Base-by-base conservation (phyloP, 2,113 vertebrate species). In the Chinchilla lanigera region DNA sequence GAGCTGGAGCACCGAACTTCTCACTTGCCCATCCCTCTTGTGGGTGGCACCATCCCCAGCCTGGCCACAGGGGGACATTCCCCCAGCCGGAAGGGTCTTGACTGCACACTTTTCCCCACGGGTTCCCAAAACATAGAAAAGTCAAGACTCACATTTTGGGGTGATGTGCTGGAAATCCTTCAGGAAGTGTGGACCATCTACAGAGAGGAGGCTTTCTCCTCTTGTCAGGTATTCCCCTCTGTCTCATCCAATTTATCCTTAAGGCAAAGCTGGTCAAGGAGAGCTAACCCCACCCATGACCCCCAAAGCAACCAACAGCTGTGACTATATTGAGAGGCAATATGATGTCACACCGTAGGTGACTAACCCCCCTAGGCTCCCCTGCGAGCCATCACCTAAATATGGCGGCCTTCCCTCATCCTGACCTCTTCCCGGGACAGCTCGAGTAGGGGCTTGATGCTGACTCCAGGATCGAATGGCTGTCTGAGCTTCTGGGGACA, bases 321-420 rank as follows among this genome's bases (percentile, higher is more conserved):
- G 98, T 98, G 98, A 98, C 98, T 98, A 98, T 98, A 98, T 98
- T 97, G 98, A 98, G 98, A 97, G 97, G 97, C 93, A 98, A 97
- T 98, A 98, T 97, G 98, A 99, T 97, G 98, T 99, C 98, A 99
- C 92, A 94, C 95, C 97, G 98, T 98, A 98, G 98, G 98, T 99
- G 99, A 99, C 99, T 99, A 98, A 99, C 98, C 89, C 78, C 96
- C 90, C 89, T 44, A 97, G 78, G 97, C 97, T 98, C 98, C 97
- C 75, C 97, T 98, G 50, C 98, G 98, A 99, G 98, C 98, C 98
- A 99, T 98, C 97, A 97, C 98, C 98, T 98, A 99, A 98, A 99
- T 98, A 98, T 98, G 98, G 98, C 90, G 97, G 95, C 91, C 94
- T 98, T 97, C 97, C 98, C 98, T 99, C 99, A 99, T 98, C 98